Evolutionary conservation across 2,113 vertebrate genomes (phyloP).

Genomic region (Percina caprodes): DNA sequence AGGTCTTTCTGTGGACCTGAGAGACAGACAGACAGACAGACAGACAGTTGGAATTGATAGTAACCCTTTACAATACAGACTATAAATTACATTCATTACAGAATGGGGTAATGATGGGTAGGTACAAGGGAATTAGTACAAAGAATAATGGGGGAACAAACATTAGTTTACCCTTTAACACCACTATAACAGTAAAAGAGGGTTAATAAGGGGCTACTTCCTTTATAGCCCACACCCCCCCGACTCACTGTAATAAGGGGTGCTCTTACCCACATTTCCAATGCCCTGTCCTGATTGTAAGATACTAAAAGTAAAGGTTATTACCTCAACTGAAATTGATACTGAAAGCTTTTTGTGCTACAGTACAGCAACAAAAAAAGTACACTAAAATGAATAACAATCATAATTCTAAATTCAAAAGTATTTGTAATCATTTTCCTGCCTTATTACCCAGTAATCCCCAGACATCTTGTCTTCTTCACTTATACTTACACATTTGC

Average conservation of each 20-base stretch:
- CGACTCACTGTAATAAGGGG: not conserved
- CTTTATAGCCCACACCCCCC: not conserved
- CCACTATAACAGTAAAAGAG: not conserved
- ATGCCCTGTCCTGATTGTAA: not conserved
- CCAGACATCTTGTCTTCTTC: not conserved
- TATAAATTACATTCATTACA: not conserved
- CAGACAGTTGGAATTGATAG: not conserved
- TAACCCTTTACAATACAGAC: not conserved
- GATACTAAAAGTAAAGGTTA: not conserved
- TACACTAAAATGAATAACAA: not conserved
- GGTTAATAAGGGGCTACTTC: not conserved
- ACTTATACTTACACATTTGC: not conserved
- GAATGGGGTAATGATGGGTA: not conserved
- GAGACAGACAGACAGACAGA: not conserved
- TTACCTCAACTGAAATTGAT: not conserved
- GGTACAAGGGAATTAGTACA: not conserved
- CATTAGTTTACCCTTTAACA: not conserved
- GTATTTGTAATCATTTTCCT: not conserved
- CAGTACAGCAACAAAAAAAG: not conserved
- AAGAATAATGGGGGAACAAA: not conserved
- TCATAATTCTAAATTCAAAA: no score
- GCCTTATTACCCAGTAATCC: not conserved
- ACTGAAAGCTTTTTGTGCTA: not conserved
- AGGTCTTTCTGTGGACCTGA: slow-evolving; percentile 93
- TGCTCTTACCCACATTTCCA: not conserved